A percentile compares a stretch with the other conserved stretches of the same genome.
These are phyloP conservation scores for Luperina testacea DNA, from an alignment of 2,888 invertebrate species.

Conservation along the genomic window DNA sequence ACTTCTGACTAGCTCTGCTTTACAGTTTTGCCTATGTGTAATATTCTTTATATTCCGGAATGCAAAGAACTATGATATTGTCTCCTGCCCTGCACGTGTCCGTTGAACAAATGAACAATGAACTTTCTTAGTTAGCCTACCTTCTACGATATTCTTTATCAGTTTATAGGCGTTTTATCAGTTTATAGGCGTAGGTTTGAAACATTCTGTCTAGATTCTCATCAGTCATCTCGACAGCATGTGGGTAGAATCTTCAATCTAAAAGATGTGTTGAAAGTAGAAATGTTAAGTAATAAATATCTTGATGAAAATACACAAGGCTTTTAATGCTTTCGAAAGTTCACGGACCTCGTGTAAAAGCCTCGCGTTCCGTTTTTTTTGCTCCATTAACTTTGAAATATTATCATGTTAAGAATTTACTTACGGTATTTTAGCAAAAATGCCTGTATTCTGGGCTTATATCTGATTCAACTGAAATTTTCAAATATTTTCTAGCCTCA, in stretches of 20 bases:
- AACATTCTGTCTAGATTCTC: neutral
- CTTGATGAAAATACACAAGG: constrained; percentile 33
- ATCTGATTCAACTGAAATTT: neutral
- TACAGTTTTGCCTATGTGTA: neutral
- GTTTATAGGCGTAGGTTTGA: constrained; percentile 2
- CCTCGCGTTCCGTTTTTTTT: constrained; percentile 32
- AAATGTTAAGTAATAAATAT: constrained; percentile 25
- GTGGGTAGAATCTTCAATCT: constrained; percentile 14
- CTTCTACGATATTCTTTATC: constrained; percentile 6
- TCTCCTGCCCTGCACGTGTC: neutral
- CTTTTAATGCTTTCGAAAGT: constrained; percentile 43
- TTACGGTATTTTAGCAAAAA: constrained; percentile 35
- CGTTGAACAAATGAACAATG: neutral
- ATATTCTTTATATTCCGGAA: neutral
- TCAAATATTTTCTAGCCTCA: neutral
- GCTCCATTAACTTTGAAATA: constrained; percentile 55
- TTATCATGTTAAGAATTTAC: constrained; percentile 44
- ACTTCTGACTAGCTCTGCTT: neutral
- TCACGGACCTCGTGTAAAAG: constrained; percentile 38
- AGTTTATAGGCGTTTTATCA: neutral
- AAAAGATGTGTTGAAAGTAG: constrained; percentile 22
- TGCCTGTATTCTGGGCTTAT: neutral
- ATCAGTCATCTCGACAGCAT: constrained; percentile 11
- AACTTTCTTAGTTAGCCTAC: neutral
- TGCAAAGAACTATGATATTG: too few species aligned